Base-by-base conservation (phyloP, 1,140 invertebrate genomes). In the Brachionus rubens region DNA sequence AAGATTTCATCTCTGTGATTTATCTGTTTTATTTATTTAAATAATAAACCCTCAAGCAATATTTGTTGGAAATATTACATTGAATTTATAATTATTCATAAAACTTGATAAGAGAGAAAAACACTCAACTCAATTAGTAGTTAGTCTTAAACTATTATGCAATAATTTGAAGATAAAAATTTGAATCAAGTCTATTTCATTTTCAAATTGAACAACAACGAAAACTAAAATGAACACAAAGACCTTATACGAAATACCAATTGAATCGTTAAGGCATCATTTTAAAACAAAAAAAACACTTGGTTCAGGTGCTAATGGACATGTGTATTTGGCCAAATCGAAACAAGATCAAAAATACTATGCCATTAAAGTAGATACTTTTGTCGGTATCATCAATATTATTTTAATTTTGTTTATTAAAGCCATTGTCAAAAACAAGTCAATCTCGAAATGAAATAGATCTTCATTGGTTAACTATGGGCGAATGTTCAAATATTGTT, bases 391-490 rank as follows among this genome's bases (percentile, higher is more conserved):
- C 14, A 19, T 46, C 19, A 1, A 24, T 7, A 7, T 30, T 70
- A 9, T 47, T 14, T 46, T 30, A 0, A n/a, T 28, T 2, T 30
- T 26, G 30, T 28, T 28, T 28, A 0, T 26, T 3, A 56, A 48
- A 70, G 33, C 12, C 26, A n/a, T 52, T 70, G 67, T n/a, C 19
- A 48, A 47, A 75, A 84, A 94, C 90, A 80, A 86, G 89, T 2
- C 98, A 98, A 85, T 92, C 95, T 0, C 87, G 93, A 77, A 86
- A 95, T 75, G 96, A 99, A 86, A 93, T 98, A 1, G 93, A 96
- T 79, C 86, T 99, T 14, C 96, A 99, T 83, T 96, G 92, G 90
- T 88, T 91, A 81, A 93, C 92, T 0, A 12, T 56, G 52, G 52
- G 26, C 26, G n/a, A 21, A n/a, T 56, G 52, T 26, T 14, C 52